phyloP scores from a whole-genome alignment of 2,113 vertebrate species.

The Antennarius striatus region DNA sequence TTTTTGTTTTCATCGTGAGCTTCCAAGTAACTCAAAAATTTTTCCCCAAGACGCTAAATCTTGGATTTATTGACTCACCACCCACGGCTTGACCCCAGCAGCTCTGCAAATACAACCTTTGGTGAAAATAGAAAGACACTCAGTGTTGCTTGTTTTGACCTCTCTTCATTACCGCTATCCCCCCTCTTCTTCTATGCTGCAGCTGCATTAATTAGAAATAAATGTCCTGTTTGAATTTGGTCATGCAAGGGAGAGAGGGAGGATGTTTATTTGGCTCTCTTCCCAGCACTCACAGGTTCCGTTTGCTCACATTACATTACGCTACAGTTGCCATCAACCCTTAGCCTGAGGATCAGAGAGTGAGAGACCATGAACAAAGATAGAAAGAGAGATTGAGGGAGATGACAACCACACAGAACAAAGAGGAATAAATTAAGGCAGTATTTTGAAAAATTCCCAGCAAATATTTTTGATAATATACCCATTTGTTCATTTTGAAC shows the following conservation, averaged over 20 bases:
- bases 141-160: slow-evolving; percentile 32
- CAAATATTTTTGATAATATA: slow-evolving; percentile 24
- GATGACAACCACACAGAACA: slow-evolving; percentile 14
- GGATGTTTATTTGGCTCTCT: slow-evolving; percentile 65
- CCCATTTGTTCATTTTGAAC: slow-evolving; percentile 21
- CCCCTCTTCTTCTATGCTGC: slow-evolving; percentile 33
- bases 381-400: slow-evolving; percentile 17
- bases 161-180: slow-evolving; percentile 43
- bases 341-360: slow-evolving; percentile 61
- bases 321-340: slow-evolving; percentile 72
- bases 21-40: slow-evolving; percentile 1
- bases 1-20: neutral
- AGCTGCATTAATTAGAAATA: slow-evolving; percentile 62
- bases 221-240: slow-evolving; percentile 62
- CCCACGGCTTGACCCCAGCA: slow-evolving; percentile 43
- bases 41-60: neutral
- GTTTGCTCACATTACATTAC: slow-evolving; percentile 72
- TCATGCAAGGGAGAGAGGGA: slow-evolving; percentile 55
- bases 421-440: neutral
- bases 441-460: neutral
- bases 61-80: slow-evolving; percentile 32
- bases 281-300: slow-evolving; percentile 69
- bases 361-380: slow-evolving; percentile 52
- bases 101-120: slow-evolving; percentile 18
- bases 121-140: slow-evolving; percentile 32